phyloP scores from a whole-genome alignment of 2,797 vertebrate genomes.

The Rachycentron canadum region DNA sequence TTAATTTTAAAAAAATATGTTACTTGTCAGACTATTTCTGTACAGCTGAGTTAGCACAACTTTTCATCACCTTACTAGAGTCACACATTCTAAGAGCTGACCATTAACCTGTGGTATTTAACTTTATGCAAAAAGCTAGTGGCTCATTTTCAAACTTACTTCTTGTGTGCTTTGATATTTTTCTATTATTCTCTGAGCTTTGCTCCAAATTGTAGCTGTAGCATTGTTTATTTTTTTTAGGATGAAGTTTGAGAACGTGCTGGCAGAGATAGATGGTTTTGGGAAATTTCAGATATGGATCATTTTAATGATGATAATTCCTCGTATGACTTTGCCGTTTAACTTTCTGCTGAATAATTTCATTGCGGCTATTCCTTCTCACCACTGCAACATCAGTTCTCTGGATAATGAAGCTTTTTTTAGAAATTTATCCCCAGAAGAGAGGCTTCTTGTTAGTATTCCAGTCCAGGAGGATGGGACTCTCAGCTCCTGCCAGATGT shows the following conservation, averaged over 20 bases:
- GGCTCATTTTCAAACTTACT: background rate
- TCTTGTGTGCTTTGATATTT: background rate
- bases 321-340: conserved; percentile 86
- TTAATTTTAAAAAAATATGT: conserved; percentile 31
- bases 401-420: conserved; percentile 71
- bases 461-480: conserved; percentile 85
- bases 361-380: conserved; percentile 84
- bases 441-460: conserved; percentile 83
- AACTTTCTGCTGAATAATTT: conserved; percentile 91
- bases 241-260: conserved; percentile 90
- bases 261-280: conserved; percentile 86
- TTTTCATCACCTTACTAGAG: background rate
- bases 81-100: conserved; percentile 18
- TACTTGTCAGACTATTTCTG: background rate
- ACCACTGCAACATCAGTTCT: conserved; percentile 86
- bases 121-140: background rate
- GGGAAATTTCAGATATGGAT: conserved; percentile 86
- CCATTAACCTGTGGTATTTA: conserved; percentile 13
- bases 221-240: conserved; percentile 18
- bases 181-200: background rate
- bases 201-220: background rate
- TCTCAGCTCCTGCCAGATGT: conserved; percentile 89
- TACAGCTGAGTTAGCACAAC: background rate
- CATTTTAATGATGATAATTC: conserved; percentile 79
- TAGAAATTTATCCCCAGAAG: conserved; percentile 84